phyloP scores from a whole-genome alignment of 2,113 vertebrate species.

The Python bivittatus region DNA sequence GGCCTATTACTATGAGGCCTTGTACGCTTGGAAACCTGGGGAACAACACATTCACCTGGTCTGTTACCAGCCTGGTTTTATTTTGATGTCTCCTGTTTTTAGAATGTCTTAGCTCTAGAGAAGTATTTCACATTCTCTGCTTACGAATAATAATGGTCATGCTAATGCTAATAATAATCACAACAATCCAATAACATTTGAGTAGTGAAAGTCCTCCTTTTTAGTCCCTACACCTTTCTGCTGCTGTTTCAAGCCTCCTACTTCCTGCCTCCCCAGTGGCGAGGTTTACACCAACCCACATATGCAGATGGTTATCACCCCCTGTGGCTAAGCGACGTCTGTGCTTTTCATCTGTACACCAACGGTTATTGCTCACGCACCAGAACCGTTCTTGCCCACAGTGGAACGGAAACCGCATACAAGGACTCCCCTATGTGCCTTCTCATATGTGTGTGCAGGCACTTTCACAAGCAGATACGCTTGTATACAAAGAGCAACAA shows the following conservation, averaged over 20 bases:
- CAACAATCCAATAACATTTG: not conserved
- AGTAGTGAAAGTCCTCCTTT: not conserved
- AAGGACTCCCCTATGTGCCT: not conserved
- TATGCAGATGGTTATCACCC: slow-evolving; percentile 18
- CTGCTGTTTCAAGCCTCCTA: not conserved
- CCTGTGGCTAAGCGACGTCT: slow-evolving; percentile 20
- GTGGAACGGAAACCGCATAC: slow-evolving; percentile 28
- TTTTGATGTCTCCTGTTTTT: not conserved
- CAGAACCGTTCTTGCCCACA: slow-evolving; percentile 11
- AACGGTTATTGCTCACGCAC: slow-evolving; percentile 17
- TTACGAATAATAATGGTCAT: not conserved
- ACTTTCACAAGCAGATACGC: not conserved
- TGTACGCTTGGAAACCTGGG: not conserved
- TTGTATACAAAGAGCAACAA: not conserved
- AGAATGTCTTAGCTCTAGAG: not conserved
- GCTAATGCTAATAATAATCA: not conserved
- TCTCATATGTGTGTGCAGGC: not conserved
- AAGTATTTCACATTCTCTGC: not conserved
- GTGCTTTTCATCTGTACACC: slow-evolving; percentile 9
- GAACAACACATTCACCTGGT: not conserved
- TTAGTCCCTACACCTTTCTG: not conserved
- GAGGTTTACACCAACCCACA: slow-evolving; percentile 21
- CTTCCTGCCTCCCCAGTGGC: not conserved
- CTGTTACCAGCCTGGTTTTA: not conserved
- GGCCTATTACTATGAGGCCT: not conserved